Base-by-base conservation (phyloP, 1,140 invertebrate genomes). In the Sitophilus oryzae region DNA sequence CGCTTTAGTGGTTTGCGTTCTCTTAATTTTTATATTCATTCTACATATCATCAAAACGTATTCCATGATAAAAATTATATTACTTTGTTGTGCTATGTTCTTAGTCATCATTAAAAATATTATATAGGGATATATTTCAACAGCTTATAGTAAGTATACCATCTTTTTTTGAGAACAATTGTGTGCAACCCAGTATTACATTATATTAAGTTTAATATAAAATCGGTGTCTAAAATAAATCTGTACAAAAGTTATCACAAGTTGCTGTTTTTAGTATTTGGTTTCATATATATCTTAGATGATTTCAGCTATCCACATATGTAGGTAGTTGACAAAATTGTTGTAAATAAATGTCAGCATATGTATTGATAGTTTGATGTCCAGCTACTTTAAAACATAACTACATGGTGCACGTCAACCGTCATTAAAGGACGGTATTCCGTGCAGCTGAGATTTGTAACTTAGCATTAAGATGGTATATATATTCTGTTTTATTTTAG, bases 331-430 rank as follows among this genome's bases (percentile, higher is more conserved):
- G n/a, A n/a, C 43, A 59, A 43, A 53, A 56, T 59, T 64, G 59
- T 61, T 64, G 62, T 64, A 64, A 59, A 64, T 64, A 64, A 54
- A 53, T 58, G 58, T 47, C 60, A 62, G 61, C 62, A 58, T 64
- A 58, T 65, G 58, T 64, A 64, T 64, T 43, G 54, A 60, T 62
- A 60, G 63, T 65, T 62, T 64, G 60, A 48, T 65, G 63, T 65
- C 63, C 56, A 62, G 59, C 46, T 18, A 38, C 11, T 20, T 37
- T 34, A 51, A 48, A 44, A 52, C 58, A 46, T 21, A n/a, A 47
- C 35, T 44, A 43, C 56, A 45, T 41, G n/a, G 16, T 46, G 30
- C 41, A 36, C 42, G 16, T 21, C n/a, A 37, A 55, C 15, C n/a
- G n/a, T n/a, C n/a, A 46, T 48, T 8, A 36, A 11, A 15, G 21